Percentiles rank a stretch among this genome's conserved stretches.
These are phyloP conservation scores for Zaprionus africanus DNA, from an alignment of 1,140 invertebrate genomes.

Conservation along the genomic window DNA sequence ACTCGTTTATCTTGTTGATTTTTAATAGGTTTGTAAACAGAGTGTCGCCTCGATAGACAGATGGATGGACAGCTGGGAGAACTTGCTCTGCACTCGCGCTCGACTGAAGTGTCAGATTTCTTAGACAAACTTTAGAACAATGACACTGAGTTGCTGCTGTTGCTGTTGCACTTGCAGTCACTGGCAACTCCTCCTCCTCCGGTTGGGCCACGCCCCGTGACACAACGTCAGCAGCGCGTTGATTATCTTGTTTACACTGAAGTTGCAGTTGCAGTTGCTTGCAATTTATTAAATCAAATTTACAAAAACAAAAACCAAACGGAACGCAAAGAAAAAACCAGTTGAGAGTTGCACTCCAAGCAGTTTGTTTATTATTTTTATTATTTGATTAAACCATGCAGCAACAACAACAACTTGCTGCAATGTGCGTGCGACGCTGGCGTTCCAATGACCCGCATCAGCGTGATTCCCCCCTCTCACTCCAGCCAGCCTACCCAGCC, in stretches of 20 bases:
- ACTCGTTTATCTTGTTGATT: slow-evolving; percentile 28
- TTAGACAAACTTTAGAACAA: slow-evolving; percentile 74
- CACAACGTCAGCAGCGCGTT: slow-evolving; percentile 40
- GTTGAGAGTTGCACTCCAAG: slow-evolving; percentile 57
- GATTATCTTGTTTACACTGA: slow-evolving; percentile 79
- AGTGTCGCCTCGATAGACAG: slow-evolving; percentile 9
- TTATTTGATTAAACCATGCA: slow-evolving; percentile 74
- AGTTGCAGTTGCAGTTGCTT: slow-evolving; percentile 53
- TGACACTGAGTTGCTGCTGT: slow-evolving; percentile 45
- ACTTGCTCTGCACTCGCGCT: slow-evolving; percentile 45
- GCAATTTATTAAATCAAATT: slow-evolving; percentile 78
- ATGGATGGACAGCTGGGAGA: slow-evolving; percentile 11
- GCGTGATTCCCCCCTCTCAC: slow-evolving; percentile 10
- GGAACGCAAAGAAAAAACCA: slow-evolving; percentile 40
- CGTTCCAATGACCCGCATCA: slow-evolving; percentile 80
- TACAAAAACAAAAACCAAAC: slow-evolving; percentile 48
- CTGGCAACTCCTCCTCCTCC: neutral
- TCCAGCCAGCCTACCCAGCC: neutral
- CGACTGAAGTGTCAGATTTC: slow-evolving; percentile 64
- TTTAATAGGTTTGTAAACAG: slow-evolving; percentile 38
- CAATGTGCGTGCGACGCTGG: slow-evolving; percentile 77
- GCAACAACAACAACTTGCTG: slow-evolving; percentile 33
- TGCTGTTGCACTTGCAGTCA: too few relatives aligned
- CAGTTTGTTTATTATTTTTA: slow-evolving; percentile 63
- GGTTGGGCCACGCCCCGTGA: slow-evolving; percentile 28